These are phyloP conservation scores for Ennomos quercinarius DNA, from an alignment of 2,888 invertebrate species.

Conservation along the genomic window DNA sequence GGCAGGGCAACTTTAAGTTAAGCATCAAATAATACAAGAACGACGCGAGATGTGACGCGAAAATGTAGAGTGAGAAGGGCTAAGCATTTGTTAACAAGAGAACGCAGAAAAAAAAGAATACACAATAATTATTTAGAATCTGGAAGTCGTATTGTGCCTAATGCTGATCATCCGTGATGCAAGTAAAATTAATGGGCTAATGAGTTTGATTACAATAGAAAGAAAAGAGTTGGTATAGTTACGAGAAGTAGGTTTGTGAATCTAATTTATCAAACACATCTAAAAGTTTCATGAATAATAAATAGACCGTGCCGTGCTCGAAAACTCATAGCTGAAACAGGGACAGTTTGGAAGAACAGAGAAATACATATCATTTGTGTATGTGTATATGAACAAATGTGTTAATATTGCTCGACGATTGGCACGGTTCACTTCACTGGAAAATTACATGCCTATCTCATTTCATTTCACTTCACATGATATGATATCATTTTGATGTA, in stretches of 20 bases:
- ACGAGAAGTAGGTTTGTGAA: neutral
- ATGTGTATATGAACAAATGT: slow-evolving; percentile 24
- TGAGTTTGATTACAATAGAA: too few species aligned
- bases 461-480: slow-evolving; percentile 22
- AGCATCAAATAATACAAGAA: too few species aligned
- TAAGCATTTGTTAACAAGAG: too few species aligned
- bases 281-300: slow-evolving; percentile 12
- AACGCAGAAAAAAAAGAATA: neutral
- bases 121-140: too few species aligned
- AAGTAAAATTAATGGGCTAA: too few species aligned
- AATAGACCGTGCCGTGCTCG: neutral
- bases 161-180: too few species aligned
- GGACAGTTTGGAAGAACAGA: slow-evolving; percentile 9
- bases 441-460: slow-evolving; percentile 46
- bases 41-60: too few species aligned
- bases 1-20: too few species aligned
- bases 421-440: slow-evolving; percentile 43
- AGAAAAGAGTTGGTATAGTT: too few species aligned
- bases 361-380: slow-evolving; percentile 16
- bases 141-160: too few species aligned
- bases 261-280: slow-evolving; percentile 16
- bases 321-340: slow-evolving; percentile 6
- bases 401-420: slow-evolving; percentile 37
- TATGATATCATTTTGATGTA: slow-evolving; percentile 1
- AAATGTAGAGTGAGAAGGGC: too few species aligned